Conservation (phyloP, 2,797 vertebrate genomes). For the Cryptoblepharus egeriae region DNA sequence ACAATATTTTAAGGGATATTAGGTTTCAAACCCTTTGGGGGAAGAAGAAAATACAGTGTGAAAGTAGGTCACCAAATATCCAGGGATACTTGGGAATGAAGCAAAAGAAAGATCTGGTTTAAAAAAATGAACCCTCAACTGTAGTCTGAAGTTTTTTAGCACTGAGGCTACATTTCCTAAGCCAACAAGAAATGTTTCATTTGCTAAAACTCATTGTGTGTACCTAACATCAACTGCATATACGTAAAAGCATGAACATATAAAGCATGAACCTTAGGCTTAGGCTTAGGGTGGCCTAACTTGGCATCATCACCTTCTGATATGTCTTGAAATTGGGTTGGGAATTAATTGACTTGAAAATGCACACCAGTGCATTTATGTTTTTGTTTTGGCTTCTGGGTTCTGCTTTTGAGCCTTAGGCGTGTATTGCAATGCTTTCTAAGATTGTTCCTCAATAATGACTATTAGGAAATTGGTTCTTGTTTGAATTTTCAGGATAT, state of each 20-base stretch:
- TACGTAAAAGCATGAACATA: not conserved
- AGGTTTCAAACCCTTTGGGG: not conserved
- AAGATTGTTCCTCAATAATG: not conserved
- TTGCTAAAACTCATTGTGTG: not conserved
- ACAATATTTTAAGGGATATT: not conserved
- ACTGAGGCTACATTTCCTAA: not conserved
- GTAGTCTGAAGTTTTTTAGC: not conserved
- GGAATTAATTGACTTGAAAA: not conserved
- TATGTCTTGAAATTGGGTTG: not conserved
- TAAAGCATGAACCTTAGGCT: no score
- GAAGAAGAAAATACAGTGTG: constrained; percentile 2
- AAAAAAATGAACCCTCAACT: not conserved
- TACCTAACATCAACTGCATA: not conserved
- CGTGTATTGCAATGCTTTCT: not conserved
- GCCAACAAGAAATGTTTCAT: not conserved
- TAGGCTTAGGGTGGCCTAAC: no score
- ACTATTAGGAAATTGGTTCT: not conserved
- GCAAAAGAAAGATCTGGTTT: not conserved
- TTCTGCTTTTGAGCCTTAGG: not conserved
- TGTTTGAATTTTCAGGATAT: no score
- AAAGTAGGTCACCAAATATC: constrained; percentile 2
- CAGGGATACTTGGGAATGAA: not conserved
- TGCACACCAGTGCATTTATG: no score
- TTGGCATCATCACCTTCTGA: not conserved
- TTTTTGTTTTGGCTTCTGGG: not conserved